Conservation (phyloP, 2,113 vertebrate genomes). For the Zosterops borbonicus region DNA sequence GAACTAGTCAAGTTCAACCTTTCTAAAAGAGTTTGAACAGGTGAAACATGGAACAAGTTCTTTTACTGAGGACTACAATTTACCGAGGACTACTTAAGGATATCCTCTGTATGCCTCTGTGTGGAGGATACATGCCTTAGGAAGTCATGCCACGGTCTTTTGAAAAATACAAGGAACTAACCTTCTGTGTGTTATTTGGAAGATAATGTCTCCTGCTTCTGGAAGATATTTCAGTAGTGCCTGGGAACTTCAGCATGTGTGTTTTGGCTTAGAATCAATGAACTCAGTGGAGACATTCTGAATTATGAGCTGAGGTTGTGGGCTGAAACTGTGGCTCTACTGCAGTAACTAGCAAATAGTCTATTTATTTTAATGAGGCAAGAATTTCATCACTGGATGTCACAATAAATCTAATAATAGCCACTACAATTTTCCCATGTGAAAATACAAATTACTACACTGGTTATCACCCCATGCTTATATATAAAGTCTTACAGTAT, state of each 20-base stretch:
- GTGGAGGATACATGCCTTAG: background rate
- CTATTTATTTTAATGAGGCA: slow-evolving; percentile 24
- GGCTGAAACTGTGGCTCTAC: background rate
- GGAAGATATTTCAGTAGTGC: background rate
- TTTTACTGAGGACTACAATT: background rate
- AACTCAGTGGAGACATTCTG: background rate
- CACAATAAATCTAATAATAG: slow-evolving; percentile 34
- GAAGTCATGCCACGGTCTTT: background rate
- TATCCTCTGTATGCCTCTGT: background rate
- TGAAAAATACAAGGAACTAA: background rate
- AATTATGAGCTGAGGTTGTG: slow-evolving; percentile 5
- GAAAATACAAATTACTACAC: slow-evolving; percentile 26
- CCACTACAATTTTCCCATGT: slow-evolving; percentile 15
- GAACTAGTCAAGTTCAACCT: background rate
- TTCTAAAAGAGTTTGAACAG: background rate
- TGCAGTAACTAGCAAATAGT: background rate
- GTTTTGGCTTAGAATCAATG: slow-evolving; percentile 29
- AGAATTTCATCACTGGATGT: slow-evolving; percentile 19
- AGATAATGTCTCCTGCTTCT: background rate
- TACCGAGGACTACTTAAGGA: background rate
- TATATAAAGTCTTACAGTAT: background rate
- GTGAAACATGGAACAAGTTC: background rate
- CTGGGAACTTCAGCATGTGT: background rate
- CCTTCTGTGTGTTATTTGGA: background rate
- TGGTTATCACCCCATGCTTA: background rate